These are phyloP conservation scores for Sterrhoptilus dennistouni DNA, from an alignment of 2,113 vertebrate genomes.

Conservation along the genomic window DNA sequence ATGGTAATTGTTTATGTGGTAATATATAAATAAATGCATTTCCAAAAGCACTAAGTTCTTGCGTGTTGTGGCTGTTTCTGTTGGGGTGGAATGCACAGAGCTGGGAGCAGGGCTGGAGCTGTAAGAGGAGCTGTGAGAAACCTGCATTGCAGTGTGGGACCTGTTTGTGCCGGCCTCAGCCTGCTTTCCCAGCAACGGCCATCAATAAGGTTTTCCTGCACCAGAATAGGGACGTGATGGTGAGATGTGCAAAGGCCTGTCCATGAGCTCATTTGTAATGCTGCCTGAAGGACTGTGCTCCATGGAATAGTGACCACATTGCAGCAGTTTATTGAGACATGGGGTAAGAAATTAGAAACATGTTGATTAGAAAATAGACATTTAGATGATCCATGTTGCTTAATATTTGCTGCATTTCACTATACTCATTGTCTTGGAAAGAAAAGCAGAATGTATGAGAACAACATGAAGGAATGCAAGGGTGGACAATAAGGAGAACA, in stretches of 20 bases:
- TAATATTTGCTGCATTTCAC: no score
- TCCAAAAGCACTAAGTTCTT: no score
- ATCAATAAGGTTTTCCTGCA: neutral
- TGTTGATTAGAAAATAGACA: no score
- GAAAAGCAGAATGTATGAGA: no score
- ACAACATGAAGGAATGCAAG: no score
- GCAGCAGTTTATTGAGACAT: no score
- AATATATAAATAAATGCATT: neutral
- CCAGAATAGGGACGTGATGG: neutral
- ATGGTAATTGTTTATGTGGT: neutral
- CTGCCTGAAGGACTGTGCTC: neutral
- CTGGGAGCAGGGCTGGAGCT: neutral
- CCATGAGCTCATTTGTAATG: neutral
- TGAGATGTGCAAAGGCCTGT: neutral
- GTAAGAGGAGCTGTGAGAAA: neutral
- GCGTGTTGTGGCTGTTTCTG: accelerated
- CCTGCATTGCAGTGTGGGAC: neutral
- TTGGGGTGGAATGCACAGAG: neutral
- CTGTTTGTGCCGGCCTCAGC: neutral
- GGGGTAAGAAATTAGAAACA: no score
- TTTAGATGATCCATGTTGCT: no score
- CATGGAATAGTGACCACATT: neutral
- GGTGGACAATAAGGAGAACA: no score
- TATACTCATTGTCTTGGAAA: no score
- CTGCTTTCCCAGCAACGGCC: neutral